A percentile compares a stretch with the other conserved stretches of the same genome.
Evolutionary conservation across 2,113 vertebrate species (phyloP).

Genomic region (Rhabdomys dilectus): DNA sequence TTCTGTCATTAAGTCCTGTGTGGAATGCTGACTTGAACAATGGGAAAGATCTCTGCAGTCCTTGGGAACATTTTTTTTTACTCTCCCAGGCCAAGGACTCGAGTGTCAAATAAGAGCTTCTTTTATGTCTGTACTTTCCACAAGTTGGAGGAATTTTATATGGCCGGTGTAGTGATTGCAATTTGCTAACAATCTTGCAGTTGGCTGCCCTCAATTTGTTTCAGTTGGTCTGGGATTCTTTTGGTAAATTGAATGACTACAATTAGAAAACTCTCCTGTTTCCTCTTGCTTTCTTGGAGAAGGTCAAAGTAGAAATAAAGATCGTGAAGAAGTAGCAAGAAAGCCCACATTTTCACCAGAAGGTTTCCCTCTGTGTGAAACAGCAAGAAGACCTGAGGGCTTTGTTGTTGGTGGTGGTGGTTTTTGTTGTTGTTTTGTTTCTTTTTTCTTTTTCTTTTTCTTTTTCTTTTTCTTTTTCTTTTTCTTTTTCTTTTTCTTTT

Average conservation of each 20-base stretch:
- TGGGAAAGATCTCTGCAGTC: conserved; percentile 68
- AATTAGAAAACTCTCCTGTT: conserved; percentile 31
- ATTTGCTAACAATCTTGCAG: conserved; percentile 39
- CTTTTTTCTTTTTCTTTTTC: too few species aligned
- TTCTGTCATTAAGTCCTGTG: conserved; percentile 75
- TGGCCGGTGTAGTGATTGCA: conserved; percentile 40
- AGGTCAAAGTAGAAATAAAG: not conserved
- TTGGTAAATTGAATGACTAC: not conserved
- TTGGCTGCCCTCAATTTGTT: conserved; percentile 47
- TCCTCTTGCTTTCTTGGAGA: conserved; percentile 35
- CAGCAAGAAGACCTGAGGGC: not conserved
- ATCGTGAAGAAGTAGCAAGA: not conserved
- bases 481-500: too few species aligned
- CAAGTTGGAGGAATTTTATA: conserved; percentile 60
- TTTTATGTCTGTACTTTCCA: conserved; percentile 64
- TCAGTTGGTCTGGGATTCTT: conserved; percentile 38
- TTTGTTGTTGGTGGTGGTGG: too few species aligned
- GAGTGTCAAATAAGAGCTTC: conserved; percentile 67
- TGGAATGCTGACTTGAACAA: conserved; percentile 47
- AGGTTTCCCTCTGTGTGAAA: not conserved
- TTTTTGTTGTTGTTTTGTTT: too few species aligned
- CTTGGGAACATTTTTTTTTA: conserved; percentile 70
- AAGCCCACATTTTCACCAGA: not conserved
- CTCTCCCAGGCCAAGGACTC: conserved; percentile 63
- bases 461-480: too few species aligned